Percentiles rank a stretch among this genome's conserved stretches.
These are phyloP conservation scores for Blastobasis adustella DNA, from an alignment of 2,888 invertebrate species.

Conservation along the genomic window DNA sequence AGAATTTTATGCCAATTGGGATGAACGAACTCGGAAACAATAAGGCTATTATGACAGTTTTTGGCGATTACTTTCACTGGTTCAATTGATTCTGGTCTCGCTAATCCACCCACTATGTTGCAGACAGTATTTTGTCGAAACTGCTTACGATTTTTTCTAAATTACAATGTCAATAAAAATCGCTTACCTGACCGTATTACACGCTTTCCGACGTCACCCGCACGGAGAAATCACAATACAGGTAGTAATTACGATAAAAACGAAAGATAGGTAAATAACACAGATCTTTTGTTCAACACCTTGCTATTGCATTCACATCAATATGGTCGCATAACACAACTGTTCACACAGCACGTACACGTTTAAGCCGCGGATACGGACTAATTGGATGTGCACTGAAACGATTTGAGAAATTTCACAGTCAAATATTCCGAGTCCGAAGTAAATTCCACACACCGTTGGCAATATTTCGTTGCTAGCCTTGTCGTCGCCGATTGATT, in stretches of 20 bases:
- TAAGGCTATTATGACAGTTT: conserved; percentile 2
- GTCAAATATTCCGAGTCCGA: conserved; percentile 21
- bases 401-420: conserved; percentile 25
- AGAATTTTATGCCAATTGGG: neutral
- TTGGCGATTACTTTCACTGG: conserved; percentile 31
- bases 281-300: conserved; percentile 33
- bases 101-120: conserved; percentile 10
- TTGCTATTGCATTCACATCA: conserved; percentile 28
- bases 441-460: conserved; percentile 34
- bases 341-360: conserved; percentile 23
- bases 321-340: conserved; percentile 38
- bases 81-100: conserved; percentile 11
- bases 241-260: conserved; percentile 41
- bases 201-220: conserved; percentile 33
- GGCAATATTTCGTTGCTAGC: conserved; percentile 39
- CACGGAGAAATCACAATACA: conserved; percentile 41
- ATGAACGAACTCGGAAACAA: conserved; percentile 3
- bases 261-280: conserved; percentile 37
- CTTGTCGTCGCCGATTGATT: conserved; percentile 44
- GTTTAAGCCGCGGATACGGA: conserved; percentile 25
- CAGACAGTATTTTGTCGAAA: conserved; percentile 10
- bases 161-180: conserved; percentile 18
- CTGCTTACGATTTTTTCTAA: conserved; percentile 18
- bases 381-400: conserved; percentile 25
- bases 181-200: conserved; percentile 42